Evolutionary conservation across 2,113 vertebrate species (phyloP), one percentile per base, ranked within the genome.

Genomic region (Sphyrna mokarran): DNA sequence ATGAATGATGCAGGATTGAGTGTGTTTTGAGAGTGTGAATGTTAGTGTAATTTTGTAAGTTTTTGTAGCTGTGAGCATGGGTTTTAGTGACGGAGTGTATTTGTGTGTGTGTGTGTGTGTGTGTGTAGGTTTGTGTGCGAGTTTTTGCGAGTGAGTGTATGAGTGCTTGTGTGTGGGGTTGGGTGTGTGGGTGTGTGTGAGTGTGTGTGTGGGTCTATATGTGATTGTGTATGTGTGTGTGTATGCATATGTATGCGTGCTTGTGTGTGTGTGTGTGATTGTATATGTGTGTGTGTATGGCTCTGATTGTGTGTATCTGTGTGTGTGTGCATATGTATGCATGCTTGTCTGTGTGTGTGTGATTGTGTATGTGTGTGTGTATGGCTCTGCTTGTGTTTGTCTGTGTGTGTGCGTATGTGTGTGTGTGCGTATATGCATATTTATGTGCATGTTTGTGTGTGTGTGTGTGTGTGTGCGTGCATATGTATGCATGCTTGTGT

Each of bases 341-440:
- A 0, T 23, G 48, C 4, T 2, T 54, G 4, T 54, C 3, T 54
- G 48, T 54, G 43, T 86, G 43, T 23, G 43, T 23, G 40, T 86
- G 20, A 54, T 43, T 48, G 40, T 54, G 85, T 48, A 48, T 23
- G 6, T 87, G 40, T 54, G 43, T 43, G 14, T 22, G 8, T 80
- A 9, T 14, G 33, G 37, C 11, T 83, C 0, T 83, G n/a, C 16
- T 1, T 16, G 33, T 14, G 33, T 14, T 13, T n/a, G 3, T n/a
- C 0, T 3, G 33, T 14, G n/a, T n/a, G 14, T n/a, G 2, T 40
- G n/a, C 0, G 16, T 0, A 7, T 9, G 40, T 48, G 3, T 23
- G 0, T 6, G 18, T 86, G 13, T 85, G 26, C 14, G 13, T n/a
- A n/a, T n/a, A n/a, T n/a, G n/a, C n/a, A n/a, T n/a, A n/a, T n/a